phyloP scores from a whole-genome alignment of 2,888 invertebrate species.

The Volucella inanis region DNA sequence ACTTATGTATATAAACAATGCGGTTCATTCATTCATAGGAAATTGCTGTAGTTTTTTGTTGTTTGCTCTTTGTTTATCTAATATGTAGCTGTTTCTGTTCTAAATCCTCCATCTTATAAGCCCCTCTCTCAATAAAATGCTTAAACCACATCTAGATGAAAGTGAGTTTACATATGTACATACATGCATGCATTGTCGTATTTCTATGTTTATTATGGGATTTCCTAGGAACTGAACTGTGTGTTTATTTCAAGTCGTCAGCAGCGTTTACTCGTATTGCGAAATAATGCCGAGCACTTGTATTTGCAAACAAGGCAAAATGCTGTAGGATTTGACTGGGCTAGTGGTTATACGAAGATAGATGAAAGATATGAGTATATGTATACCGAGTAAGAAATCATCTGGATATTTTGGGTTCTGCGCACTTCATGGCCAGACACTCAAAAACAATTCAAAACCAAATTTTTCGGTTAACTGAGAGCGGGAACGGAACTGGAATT shows the following conservation, averaged over 20 bases:
- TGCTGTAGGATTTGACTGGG: conserved; percentile 52
- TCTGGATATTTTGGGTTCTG: conserved; percentile 58
- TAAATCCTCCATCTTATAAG: conserved; percentile 28
- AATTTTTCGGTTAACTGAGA: conserved; percentile 56
- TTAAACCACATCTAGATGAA: conserved; percentile 45
- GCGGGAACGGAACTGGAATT: conserved; percentile 36
- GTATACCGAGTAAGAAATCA: conserved; percentile 55
- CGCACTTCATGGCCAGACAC: conserved; percentile 42
- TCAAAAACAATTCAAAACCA: conserved; percentile 30
- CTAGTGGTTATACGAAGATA: conserved; percentile 28
- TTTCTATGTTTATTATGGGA: conserved; percentile 43
- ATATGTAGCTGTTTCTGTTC: conserved; percentile 28
- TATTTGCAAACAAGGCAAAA: conserved; percentile 12
- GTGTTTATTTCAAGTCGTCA: conserved; percentile 47
- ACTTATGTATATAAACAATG: background rate
- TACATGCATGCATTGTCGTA: too few species aligned
- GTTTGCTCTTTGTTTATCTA: conserved; percentile 24
- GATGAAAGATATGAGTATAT: conserved; percentile 44
- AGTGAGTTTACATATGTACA: background rate
- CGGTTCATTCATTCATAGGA: conserved; percentile 9
- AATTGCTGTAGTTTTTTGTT: background rate
- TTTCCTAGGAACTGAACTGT: conserved; percentile 41
- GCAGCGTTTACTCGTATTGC: background rate
- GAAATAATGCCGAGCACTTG: conserved; percentile 1
- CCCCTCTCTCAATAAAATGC: conserved; percentile 17